Conservation (phyloP, 2,797 vertebrate species). For the Sebastes matsubarae region DNA sequence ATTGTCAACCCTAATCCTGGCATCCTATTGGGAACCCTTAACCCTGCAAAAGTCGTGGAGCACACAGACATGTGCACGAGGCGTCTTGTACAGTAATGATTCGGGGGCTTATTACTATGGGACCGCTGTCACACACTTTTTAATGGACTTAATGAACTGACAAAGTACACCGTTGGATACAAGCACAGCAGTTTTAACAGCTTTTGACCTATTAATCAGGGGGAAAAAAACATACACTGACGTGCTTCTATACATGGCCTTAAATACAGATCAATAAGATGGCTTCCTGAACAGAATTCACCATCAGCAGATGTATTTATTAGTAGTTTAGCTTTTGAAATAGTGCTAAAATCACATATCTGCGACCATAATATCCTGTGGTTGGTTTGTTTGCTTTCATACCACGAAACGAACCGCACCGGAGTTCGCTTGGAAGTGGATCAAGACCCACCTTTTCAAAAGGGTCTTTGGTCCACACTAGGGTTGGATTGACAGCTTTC, state of each 20-base stretch:
- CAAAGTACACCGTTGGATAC: not conserved
- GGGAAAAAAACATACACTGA: too few species aligned
- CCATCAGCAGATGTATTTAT: accelerated
- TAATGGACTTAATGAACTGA: not conserved
- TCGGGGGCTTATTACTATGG: not conserved
- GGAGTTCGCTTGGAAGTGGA: accelerated
- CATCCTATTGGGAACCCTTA: not conserved
- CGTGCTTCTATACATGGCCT: too few species aligned
- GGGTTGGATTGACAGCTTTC: not conserved
- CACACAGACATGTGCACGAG: accelerated
- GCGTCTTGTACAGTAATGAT: not conserved
- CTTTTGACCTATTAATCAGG: too few species aligned
- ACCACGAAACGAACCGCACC: too few species aligned
- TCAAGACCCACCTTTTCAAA: too few species aligned
- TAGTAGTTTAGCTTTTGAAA: too few species aligned
- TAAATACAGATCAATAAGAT: too few species aligned
- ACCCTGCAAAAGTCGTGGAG: not conserved
- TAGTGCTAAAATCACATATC: too few species aligned
- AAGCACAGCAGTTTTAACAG: not conserved
- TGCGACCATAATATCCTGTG: too few species aligned
- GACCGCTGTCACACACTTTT: not conserved
- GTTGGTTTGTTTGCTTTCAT: too few species aligned
- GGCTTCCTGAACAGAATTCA: too few species aligned
- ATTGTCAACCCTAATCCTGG: not conserved
- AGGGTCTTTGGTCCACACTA: accelerated